These are phyloP conservation scores for Hycleus phaleratus DNA, from an alignment of 1,140 invertebrate species.

Conservation along the genomic window DNA sequence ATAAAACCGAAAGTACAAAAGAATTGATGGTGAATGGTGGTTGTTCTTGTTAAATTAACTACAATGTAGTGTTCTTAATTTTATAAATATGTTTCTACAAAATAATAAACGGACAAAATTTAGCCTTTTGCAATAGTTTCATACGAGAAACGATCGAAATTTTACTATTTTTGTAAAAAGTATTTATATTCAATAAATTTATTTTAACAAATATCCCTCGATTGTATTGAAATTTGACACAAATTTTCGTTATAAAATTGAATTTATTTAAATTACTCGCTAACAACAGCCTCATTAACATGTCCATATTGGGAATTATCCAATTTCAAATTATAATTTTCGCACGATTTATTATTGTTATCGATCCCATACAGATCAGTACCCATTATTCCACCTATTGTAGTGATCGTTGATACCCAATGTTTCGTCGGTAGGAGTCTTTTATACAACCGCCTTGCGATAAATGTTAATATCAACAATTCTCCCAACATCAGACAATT, in stretches of 20 bases:
- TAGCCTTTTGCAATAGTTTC: too few relatives aligned
- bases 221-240: too few relatives aligned
- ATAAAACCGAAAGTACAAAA: constrained; percentile 3
- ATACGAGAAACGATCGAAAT: too few relatives aligned
- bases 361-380: neutral
- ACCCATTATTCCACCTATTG: constrained; percentile 5
- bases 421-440: constrained; percentile 32
- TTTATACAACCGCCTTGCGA: constrained; percentile 50
- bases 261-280: too few relatives aligned
- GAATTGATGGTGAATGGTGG: neutral
- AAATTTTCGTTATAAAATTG: neutral
- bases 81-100: too few relatives aligned
- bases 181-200: too few relatives aligned
- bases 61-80: too few relatives aligned
- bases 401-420: neutral
- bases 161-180: too few relatives aligned
- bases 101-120: too few relatives aligned
- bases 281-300: constrained; percentile 4
- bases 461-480: constrained; percentile 50
- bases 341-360: constrained; percentile 8
- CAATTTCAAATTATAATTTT: constrained; percentile 3
- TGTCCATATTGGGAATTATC: neutral
- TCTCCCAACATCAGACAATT: constrained; percentile 51
- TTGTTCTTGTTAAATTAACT: too few relatives aligned
- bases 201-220: too few relatives aligned